Evolutionary conservation across 2,113 vertebrate species (phyloP).

Genomic region (Chamaetylas fuelleborni): DNA sequence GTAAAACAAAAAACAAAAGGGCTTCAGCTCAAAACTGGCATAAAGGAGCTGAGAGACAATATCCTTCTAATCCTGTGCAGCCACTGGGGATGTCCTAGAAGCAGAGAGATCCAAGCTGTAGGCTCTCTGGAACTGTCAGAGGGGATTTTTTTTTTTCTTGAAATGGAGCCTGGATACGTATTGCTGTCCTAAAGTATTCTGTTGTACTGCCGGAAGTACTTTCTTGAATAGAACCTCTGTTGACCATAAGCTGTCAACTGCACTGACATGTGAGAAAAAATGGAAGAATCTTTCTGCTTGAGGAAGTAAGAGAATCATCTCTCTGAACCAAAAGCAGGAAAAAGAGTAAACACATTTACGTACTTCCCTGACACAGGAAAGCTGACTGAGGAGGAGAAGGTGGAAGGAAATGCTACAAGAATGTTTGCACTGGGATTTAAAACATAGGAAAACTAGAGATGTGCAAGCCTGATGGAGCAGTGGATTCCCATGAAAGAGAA

Average conservation of each 20-base stretch:
- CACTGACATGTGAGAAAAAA: not conserved
- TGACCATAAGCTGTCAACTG: not conserved
- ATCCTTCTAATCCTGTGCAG: not conserved
- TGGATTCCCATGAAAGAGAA: slow-evolving; percentile 66
- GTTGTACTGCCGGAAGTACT: not conserved
- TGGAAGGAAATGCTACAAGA: not conserved
- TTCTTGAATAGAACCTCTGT: not conserved
- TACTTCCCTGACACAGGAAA: not conserved
- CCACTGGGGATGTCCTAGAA: not conserved
- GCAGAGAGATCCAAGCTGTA: not conserved
- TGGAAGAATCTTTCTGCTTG: not conserved
- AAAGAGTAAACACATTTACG: not conserved
- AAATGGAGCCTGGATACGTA: not conserved
- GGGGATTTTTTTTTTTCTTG: not conserved
- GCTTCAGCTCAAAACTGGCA: not conserved
- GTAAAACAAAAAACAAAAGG: not conserved
- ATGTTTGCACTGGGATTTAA: not conserved
- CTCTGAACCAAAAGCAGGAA: not conserved
- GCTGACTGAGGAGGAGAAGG: not conserved
- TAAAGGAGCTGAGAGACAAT: not conserved
- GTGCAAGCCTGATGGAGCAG: slow-evolving; percentile 59
- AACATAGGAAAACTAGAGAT: not conserved
- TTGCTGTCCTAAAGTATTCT: not conserved
- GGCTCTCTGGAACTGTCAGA: not conserved
- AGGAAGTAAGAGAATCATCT: not conserved